Evolutionary conservation across 2,113 vertebrate genomes (phyloP), one percentile per base, ranked within the genome.

Genomic region (Columbina picui): DNA sequence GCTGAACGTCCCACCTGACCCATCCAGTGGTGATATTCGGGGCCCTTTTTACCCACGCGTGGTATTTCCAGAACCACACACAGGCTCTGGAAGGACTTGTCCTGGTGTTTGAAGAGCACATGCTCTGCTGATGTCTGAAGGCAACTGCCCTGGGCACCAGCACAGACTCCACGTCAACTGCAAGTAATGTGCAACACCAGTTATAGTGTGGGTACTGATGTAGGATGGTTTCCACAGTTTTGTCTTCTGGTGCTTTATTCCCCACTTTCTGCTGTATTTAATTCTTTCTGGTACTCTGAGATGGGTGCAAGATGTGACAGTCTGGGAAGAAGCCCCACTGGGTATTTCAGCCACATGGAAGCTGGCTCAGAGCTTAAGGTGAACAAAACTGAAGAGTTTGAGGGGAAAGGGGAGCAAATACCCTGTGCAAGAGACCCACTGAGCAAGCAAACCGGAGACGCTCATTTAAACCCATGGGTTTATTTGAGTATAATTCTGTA

Each of bases 151-250:
- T 32, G 29, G 41, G 6, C 69, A 52, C 30, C 55, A 55, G 64
- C 70, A 59, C 23, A 32, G 70, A n/a, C n/a, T 7, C 47, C 43
- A 17, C 2, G 15, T 8, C 60, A 74, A 34, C 43, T 73, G 49
- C 34, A 55, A 43, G 39, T 39, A 38, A 21, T 0, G 4, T 18
- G 38, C n/a, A 56, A 49, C 27, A 22, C 6, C 52, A 25, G 20
- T 21, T 45, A 60, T 4, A 34, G 30, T 0, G 0, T 7, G 34
- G 60, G 29, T 50, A 68, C 19, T 32, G 39, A 3, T 17, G 22
- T 12, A 18, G 25, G 23, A 63, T 10, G 9, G 47, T 34, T 90
- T 61, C 23, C 26, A 65, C 20, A n/a, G 53, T 67, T 92, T 22
- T 69, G 23, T 18, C 27, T 69, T 52, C 49, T n/a, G 39, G 8